Evolutionary conservation across 2,888 invertebrate species (phyloP).

Genomic region (Pharmacophagus antenor): DNA sequence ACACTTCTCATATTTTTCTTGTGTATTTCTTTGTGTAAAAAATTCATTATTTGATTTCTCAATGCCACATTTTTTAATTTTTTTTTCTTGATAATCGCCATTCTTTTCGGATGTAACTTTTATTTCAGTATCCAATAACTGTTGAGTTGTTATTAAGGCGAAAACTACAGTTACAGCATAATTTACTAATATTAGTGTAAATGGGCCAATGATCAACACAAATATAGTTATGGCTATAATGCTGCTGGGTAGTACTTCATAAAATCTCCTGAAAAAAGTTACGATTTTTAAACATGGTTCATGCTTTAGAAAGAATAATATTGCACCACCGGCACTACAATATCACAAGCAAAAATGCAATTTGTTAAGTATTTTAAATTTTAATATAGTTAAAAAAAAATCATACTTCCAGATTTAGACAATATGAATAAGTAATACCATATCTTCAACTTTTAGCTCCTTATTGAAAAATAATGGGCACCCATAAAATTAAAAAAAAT

Average conservation of each 20-base stretch:
- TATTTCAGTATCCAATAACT: conserved; percentile 62
- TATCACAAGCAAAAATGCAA: too few species aligned
- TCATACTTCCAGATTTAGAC: too few species aligned
- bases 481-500: too few species aligned
- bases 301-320: too few species aligned
- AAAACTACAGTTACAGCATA: conserved; percentile 80
- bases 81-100: conserved; percentile 14
- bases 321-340: too few species aligned
- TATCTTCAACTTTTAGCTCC: too few species aligned
- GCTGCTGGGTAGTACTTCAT: conserved; percentile 64
- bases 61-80: not conserved
- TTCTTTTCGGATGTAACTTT: conserved; percentile 3
- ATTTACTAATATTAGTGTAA: conserved; percentile 82
- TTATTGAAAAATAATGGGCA: too few species aligned
- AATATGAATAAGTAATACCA: too few species aligned
- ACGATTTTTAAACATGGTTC: too few species aligned
- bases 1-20: not conserved
- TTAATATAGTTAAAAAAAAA: too few species aligned
- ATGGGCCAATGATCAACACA: conserved; percentile 81
- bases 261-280: conserved; percentile 68
- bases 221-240: conserved; percentile 78
- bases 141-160: conserved; percentile 79
- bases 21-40: not conserved
- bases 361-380: too few species aligned
- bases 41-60: not conserved